Conservation (phyloP, 2,888 invertebrate species). For the Exocentrus adspersus region DNA sequence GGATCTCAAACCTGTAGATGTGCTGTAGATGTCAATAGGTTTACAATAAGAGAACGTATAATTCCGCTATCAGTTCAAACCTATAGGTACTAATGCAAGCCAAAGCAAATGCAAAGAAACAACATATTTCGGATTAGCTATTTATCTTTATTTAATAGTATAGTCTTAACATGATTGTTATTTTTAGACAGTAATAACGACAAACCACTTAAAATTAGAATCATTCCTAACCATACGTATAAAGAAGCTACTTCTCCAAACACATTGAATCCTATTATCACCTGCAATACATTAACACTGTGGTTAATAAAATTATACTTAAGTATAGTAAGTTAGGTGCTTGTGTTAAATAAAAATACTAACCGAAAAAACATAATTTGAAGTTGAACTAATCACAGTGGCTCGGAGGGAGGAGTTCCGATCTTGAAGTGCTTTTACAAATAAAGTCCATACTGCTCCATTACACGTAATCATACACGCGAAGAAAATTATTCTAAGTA, state of each 20-base stretch:
- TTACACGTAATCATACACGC: conserved; percentile 70
- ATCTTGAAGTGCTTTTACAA: conserved; percentile 71
- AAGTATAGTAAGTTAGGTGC: too few species aligned
- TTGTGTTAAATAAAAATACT: conserved; percentile 51
- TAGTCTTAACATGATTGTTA: conserved; percentile 5
- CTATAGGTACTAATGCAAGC: too few species aligned
- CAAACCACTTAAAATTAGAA: conserved; percentile 76
- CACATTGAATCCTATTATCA: conserved; percentile 73
- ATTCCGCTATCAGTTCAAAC: too few species aligned
- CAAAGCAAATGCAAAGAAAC: too few species aligned
- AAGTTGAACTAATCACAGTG: conserved; percentile 72
- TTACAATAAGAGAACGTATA: too few species aligned
- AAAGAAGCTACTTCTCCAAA: conserved; percentile 77
- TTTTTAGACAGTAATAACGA: conserved; percentile 68
- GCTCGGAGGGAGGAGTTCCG: conserved; percentile 65
- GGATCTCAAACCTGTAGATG: too few species aligned
- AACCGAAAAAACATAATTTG: conserved; percentile 74
- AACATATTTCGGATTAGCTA: too few species aligned
- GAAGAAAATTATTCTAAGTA: conserved; percentile 60
- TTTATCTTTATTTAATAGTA: conserved; percentile 4
- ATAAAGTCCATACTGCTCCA: conserved; percentile 71
- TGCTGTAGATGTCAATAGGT: too few species aligned
- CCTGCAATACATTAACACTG: conserved; percentile 68
- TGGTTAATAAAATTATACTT: too few species aligned
- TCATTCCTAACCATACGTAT: conserved; percentile 78